Conservation (phyloP, 2,113 vertebrate species). For the Xenopus borealis region DNA sequence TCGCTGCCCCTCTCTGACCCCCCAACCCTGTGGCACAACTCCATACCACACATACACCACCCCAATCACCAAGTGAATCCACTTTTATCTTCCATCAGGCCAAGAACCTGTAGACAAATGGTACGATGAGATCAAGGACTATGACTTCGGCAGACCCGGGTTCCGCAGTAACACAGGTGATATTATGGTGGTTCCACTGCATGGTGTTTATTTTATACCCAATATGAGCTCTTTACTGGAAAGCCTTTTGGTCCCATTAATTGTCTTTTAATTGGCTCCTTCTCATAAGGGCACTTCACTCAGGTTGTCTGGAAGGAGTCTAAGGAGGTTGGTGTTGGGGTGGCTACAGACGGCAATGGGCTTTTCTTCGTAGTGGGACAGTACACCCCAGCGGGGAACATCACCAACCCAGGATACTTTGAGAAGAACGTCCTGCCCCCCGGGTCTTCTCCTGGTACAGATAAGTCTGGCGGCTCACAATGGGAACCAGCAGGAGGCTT, state of each 20-base stretch:
- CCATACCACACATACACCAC: neutral
- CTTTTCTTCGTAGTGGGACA: constrained; percentile 95
- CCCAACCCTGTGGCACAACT: too few relatives aligned
- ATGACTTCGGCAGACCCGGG: constrained; percentile 90
- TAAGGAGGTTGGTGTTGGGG: constrained; percentile 87
- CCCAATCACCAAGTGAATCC: neutral
- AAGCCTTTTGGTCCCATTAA: too few relatives aligned
- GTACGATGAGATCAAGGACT: constrained; percentile 94
- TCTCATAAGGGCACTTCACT: constrained; percentile 86
- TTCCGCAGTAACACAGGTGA: constrained; percentile 94
- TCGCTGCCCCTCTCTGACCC: too few relatives aligned
- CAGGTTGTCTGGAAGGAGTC: constrained; percentile 96
- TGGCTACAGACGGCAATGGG: constrained; percentile 84
- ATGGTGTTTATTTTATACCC: neutral
- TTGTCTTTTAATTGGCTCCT: neutral
- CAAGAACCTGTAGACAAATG: constrained; percentile 91
- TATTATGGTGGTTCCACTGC: neutral
- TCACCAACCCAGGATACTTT: constrained; percentile 91
- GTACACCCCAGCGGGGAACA: constrained; percentile 92
- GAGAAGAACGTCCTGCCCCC: constrained; percentile 89
- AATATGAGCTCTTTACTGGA: neutral
- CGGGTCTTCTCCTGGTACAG: constrained; percentile 9
- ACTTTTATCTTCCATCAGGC: constrained; percentile 61
- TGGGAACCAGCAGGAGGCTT: constrained; percentile 22
- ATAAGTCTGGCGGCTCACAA: neutral